Evolutionary conservation across 2,797 vertebrate genomes (phyloP), one percentile per base, ranked within the genome.

Genomic region (Huso huso): DNA sequence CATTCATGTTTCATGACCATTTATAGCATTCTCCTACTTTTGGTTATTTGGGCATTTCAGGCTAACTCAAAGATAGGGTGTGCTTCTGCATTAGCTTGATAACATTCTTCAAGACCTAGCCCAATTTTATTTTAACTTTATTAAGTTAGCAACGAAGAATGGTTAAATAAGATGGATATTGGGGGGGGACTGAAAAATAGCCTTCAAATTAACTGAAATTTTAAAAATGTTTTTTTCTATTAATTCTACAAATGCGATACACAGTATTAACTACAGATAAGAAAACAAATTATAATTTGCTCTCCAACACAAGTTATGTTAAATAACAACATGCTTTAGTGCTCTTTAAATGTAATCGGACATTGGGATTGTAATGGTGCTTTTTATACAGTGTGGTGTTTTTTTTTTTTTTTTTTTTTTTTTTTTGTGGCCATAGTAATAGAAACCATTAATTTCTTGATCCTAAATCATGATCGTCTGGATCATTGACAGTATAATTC

Each of bases 251-350:
- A 68, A 61, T 49, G 51, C 59, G 1, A 65, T 65, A 61, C 60
- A 65, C 60, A 68, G 18, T 71, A 68, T 68, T 71, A 61, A 71
- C 55, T 55, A 55, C 52, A 55, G n/a, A 10, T 55, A 55, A 55
- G 52, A 55, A 55, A 55, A 55, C 52, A 4, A 3, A 4, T 55
- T 55, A 55, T 10, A 55, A 55, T 55, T 55, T 55, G 9, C 6
- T 55, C 52, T 55, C 9, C 6, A 55, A 55, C 9, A 55, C 9
- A 55, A n/a, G 9, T n/a, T 55, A n/a, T 55, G 9, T 55, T 9
- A 55, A 55, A 55, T 55, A 10, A 55, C n/a, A 10, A 55, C n/a
- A 55, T 10, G 52, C 52, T 55, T 4, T 55, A 37, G 9, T 55
- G 52, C 4, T 55, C 52, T 55, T 55, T 9, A 55, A 55, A 7